Evolutionary conservation across 2,888 invertebrate genomes (phyloP).

Genomic region (Polydrusus pterygomalis): DNA sequence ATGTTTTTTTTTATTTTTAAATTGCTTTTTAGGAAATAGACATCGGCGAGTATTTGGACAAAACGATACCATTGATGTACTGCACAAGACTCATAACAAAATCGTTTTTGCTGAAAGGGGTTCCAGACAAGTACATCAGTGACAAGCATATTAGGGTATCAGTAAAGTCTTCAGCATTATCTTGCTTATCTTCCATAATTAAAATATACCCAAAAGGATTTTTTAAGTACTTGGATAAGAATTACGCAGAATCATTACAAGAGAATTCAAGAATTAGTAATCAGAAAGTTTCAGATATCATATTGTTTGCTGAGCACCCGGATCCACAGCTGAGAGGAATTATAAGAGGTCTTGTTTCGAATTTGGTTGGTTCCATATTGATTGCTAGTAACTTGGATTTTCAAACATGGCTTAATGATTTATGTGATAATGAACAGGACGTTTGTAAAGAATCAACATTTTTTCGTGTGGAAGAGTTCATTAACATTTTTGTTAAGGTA

Average conservation of each 20-base stretch:
- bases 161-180: conserved; percentile 90
- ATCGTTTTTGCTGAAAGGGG: conserved; percentile 83
- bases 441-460: conserved; percentile 10
- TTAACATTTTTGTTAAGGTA: conserved; percentile 60
- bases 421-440: conserved; percentile 60
- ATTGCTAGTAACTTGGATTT: conserved; percentile 76
- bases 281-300: conserved; percentile 82
- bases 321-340: conserved; percentile 90
- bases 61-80: conserved; percentile 80
- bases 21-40: conserved; percentile 75
- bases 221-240: conserved; percentile 79
- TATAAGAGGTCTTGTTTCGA: conserved; percentile 80
- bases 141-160: conserved; percentile 90
- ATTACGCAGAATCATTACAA: conserved; percentile 67
- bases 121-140: conserved; percentile 75
- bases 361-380: conserved; percentile 78
- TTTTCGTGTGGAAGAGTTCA: conserved; percentile 51
- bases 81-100: conserved; percentile 83
- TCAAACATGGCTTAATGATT: conserved; percentile 71
- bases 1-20: not conserved
- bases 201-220: conserved; percentile 84
- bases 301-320: conserved; percentile 81
- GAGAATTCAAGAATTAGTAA: conserved; percentile 52
- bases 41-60: conserved; percentile 80
- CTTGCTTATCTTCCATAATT: conserved; percentile 85